Conservation (phyloP, 2,797 vertebrate species). For the Phylloscopus collybita region DNA sequence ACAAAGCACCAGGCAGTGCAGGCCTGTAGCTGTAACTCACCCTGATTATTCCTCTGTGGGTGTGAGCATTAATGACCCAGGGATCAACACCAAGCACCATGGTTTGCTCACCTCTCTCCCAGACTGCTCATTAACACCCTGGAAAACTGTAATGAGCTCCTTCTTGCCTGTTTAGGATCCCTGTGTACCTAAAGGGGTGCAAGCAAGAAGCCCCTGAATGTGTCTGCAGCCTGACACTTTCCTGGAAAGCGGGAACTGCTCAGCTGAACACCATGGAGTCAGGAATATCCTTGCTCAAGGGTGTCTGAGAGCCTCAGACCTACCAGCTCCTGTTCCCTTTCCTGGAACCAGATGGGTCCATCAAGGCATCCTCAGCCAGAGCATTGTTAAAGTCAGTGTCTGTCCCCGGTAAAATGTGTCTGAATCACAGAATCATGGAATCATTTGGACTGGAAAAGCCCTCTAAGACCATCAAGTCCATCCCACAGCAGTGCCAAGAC, state of each 20-base stretch:
- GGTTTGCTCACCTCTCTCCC: constrained; percentile 48
- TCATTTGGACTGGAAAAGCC: neutral
- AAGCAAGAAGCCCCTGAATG: neutral
- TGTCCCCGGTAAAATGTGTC: neutral
- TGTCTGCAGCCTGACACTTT: neutral
- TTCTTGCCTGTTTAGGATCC: neutral
- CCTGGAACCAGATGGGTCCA: neutral
- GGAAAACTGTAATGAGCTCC: neutral
- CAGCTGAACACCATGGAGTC: fast-evolving
- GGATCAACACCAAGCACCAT: neutral
- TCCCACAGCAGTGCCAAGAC: neutral
- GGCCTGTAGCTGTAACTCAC: neutral
- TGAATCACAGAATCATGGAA: neutral
- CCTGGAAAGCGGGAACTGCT: neutral
- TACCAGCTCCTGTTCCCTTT: constrained; percentile 27
- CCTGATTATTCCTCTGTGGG: constrained; percentile 22
- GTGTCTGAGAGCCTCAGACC: neutral
- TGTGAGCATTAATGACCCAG: constrained; percentile 30
- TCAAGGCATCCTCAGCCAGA: constrained; percentile 40
- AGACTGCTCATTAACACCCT: constrained; percentile 37
- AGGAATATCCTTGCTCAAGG: fast-evolving
- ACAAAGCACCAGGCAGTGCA: neutral
- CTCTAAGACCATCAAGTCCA: fast-evolving
- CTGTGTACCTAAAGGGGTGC: neutral
- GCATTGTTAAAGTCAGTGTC: neutral